Evolutionary conservation across 2,113 vertebrate genomes (phyloP).

Genomic region (Pygoscelis antarcticus): DNA sequence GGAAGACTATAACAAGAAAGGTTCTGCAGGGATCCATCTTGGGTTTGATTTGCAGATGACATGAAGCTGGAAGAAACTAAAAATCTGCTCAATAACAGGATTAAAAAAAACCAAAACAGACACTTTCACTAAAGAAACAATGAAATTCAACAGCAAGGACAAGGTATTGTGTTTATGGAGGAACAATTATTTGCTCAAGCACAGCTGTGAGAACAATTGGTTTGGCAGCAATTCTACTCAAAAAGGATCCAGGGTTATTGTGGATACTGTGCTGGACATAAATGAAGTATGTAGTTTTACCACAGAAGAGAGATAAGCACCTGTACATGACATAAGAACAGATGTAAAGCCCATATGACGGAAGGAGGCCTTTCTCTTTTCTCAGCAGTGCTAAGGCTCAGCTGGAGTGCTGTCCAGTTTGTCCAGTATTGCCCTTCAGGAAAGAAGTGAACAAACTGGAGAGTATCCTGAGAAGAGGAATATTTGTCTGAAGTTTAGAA

Average conservation of each 20-base stretch:
- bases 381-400: not conserved
- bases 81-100: not conserved
- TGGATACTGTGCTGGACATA: not conserved
- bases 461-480: not conserved
- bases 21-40: not conserved
- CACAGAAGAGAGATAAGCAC: not conserved
- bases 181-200: not conserved
- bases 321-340: not conserved
- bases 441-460: not conserved
- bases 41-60: not conserved
- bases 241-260: not conserved
- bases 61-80: not conserved
- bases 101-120: not conserved
- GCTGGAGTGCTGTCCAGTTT: not conserved
- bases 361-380: not conserved
- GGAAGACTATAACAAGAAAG: not conserved
- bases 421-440: not conserved
- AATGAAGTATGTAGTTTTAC: not conserved
- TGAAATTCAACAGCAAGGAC: not conserved
- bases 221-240: not conserved
- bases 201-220: not conserved
- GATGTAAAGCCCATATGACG: not conserved
- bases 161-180: not conserved
- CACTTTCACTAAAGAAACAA: not conserved
- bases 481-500: not conserved